These are phyloP conservation scores for Loripinus fragilis DNA, from an alignment of 2,888 invertebrate species.

Conservation along the genomic window DNA sequence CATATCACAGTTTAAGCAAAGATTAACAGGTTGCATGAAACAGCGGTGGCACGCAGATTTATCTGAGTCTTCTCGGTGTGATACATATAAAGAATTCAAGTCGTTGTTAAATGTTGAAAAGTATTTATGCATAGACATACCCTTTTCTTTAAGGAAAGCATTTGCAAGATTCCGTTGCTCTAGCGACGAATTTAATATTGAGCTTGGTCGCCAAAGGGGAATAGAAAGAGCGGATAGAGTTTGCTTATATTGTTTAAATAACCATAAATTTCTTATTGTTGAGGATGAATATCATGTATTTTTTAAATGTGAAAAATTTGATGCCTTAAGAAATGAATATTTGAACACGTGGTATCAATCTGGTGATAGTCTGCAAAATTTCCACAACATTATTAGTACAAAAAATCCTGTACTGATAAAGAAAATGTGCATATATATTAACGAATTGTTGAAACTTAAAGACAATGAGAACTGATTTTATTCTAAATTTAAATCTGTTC, in stretches of 20 bases:
- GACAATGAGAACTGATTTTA: neutral
- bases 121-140: conserved; percentile 27
- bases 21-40: neutral
- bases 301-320: conserved; percentile 15
- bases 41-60: conserved; percentile 11
- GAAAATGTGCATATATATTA: neutral
- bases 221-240: conserved; percentile 23
- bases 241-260: conserved; percentile 10
- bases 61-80: conserved; percentile 21
- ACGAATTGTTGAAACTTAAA: neutral
- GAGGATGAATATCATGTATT: conserved; percentile 33
- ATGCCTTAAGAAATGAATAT: neutral
- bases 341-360: conserved; percentile 15
- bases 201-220: conserved; percentile 19
- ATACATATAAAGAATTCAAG: conserved; percentile 22
- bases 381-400: conserved; percentile 4
- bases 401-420: neutral
- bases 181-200: conserved; percentile 25
- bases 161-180: conserved; percentile 30
- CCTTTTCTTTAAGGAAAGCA: conserved; percentile 22
- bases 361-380: neutral
- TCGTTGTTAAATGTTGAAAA: conserved; percentile 25
- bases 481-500: too few species aligned
- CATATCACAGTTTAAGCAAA: neutral
- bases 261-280: neutral